phyloP scores from a whole-genome alignment of 2,113 vertebrate genomes.

The Budorcas taxicolor region DNA sequence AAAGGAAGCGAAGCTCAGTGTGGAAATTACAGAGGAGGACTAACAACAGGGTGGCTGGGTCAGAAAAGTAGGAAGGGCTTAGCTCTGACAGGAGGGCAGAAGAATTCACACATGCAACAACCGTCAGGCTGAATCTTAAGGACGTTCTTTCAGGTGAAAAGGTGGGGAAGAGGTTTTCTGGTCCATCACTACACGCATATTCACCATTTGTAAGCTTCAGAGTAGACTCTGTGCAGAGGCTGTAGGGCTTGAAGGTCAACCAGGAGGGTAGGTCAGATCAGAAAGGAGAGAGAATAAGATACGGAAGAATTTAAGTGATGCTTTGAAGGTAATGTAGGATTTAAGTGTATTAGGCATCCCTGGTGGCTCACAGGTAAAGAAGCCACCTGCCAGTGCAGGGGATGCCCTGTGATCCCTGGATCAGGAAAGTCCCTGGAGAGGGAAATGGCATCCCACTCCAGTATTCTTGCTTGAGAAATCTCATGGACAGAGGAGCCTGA shows the following conservation, averaged over 20 bases:
- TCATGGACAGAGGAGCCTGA: background rate
- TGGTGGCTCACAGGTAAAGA: background rate
- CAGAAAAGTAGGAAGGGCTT: background rate
- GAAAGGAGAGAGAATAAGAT: rapidly evolving
- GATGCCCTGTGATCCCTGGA: background rate
- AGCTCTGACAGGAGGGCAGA: too few relatives aligned
- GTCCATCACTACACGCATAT: rapidly evolving
- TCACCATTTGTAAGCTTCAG: background rate
- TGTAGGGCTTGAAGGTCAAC: background rate
- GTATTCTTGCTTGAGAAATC: background rate
- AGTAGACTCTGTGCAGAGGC: background rate
- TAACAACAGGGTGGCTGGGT: background rate
- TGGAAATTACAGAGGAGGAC: rapidly evolving
- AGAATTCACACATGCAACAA: too few relatives aligned
- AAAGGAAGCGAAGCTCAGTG: rapidly evolving
- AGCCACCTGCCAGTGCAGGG: rapidly evolving
- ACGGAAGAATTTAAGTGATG: background rate
- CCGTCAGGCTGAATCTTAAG: rapidly evolving
- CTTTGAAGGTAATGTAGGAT: background rate
- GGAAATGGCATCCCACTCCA: background rate
- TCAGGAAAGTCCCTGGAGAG: background rate
- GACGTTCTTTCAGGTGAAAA: rapidly evolving
- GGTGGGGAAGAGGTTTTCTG: background rate
- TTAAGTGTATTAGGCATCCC: background rate
- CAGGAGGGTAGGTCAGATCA: background rate